These are phyloP conservation scores for Emydoidea blandingii DNA, from an alignment of 2,797 vertebrate genomes.

Conservation along the genomic window DNA sequence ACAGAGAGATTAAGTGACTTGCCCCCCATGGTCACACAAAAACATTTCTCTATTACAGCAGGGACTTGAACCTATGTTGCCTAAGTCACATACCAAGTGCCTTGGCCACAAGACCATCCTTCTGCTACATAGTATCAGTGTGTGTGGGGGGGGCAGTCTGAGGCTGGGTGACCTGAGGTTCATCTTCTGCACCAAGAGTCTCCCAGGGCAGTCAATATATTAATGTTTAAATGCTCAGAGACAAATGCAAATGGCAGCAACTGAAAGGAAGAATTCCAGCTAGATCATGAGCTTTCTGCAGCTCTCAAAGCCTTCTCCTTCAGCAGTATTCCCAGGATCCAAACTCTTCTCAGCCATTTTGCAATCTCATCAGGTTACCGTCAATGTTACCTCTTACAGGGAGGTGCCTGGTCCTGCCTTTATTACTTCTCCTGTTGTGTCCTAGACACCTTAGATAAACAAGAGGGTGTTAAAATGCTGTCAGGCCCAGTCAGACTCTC, in stretches of 20 bases:
- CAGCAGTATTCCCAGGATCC: neutral
- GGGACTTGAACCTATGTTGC: neutral
- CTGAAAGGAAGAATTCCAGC: neutral
- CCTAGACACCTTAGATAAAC: neutral
- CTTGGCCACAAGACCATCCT: neutral
- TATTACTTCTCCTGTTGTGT: neutral
- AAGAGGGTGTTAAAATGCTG: neutral
- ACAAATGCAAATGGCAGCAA: neutral
- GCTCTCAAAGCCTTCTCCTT: neutral
- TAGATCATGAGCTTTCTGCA: neutral
- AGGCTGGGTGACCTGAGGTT: neutral
- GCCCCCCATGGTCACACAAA: neutral
- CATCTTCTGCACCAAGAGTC: neutral
- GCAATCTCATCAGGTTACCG: neutral
- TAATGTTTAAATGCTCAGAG: neutral
- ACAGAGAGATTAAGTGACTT: neutral
- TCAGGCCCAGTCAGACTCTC: neutral
- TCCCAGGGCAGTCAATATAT: neutral
- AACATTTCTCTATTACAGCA: neutral
- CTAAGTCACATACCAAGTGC: neutral
- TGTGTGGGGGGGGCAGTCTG: neutral
- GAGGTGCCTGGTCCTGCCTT: neutral
- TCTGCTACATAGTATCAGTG: neutral
- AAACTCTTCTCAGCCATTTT: neutral
- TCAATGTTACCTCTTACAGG: neutral